Conservation (phyloP, 2,888 invertebrate species). For the Bibio marci region DNA sequence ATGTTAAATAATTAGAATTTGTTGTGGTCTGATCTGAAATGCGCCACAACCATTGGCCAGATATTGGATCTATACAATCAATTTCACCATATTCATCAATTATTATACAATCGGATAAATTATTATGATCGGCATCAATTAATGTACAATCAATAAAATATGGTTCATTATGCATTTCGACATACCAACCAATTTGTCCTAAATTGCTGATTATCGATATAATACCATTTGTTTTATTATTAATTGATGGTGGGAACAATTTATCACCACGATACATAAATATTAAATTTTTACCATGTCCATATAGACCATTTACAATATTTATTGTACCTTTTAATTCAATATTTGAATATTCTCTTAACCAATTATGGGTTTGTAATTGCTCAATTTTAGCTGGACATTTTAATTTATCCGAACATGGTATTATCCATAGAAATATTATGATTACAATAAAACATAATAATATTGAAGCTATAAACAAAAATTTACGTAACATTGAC, state of each 20-base stretch:
- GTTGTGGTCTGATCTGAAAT: conserved; percentile 32
- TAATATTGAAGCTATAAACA: conserved; percentile 51
- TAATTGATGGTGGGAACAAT: conserved; percentile 29
- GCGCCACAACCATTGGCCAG: conserved; percentile 39
- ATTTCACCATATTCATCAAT: conserved; percentile 50
- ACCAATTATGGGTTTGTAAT: conserved; percentile 47
- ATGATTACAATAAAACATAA: conserved; percentile 52
- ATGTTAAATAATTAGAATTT: conserved; percentile 41
- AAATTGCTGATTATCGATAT: conserved; percentile 49
- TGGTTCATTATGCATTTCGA: conserved; percentile 48
- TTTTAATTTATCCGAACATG: conserved; percentile 51
- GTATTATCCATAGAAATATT: conserved; percentile 57
- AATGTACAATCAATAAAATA: conserved; percentile 54
- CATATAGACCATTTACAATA: conserved; percentile 44
- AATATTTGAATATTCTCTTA: conserved; percentile 46
- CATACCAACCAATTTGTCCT: conserved; percentile 58
- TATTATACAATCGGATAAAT: conserved; percentile 55
- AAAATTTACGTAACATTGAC: conserved; percentile 48
- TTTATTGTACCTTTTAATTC: conserved; percentile 53
- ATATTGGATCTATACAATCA: conserved; percentile 40
- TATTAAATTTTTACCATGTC: conserved; percentile 46
- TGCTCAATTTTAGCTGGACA: conserved; percentile 39
- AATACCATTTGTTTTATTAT: conserved; percentile 36
- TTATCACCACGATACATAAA: conserved; percentile 55
- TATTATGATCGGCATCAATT: conserved; percentile 54